Percentiles rank a stretch among this genome's conserved stretches.
Conservation (phyloP, 92 coral and sea anemone species). For the Heteractis magnifica region DNA sequence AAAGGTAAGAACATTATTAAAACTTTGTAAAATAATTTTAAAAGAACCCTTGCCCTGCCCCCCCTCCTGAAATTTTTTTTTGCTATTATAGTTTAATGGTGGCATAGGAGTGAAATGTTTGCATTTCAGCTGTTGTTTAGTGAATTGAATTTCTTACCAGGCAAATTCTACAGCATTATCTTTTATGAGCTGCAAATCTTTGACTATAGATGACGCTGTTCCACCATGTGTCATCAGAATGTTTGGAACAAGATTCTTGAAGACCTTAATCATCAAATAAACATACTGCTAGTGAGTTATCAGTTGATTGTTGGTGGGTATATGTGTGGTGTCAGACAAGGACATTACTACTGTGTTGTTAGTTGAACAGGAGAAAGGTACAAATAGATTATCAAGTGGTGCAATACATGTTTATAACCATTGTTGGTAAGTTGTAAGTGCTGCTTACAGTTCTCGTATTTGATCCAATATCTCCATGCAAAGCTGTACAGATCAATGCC, state of each 20-base stretch:
- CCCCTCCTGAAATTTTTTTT: no score
- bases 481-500: conserved; percentile 52
- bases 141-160: conserved; percentile 50
- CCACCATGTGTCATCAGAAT: conserved; percentile 75
- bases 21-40: background rate
- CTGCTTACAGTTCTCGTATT: conserved; percentile 67
- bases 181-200: conserved; percentile 63
- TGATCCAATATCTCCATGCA: conserved; percentile 76
- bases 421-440: background rate
- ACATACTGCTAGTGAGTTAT: background rate
- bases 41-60: no score
- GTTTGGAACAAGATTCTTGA: conserved; percentile 68
- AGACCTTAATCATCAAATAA: conserved; percentile 43
- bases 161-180: conserved; percentile 79
- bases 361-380: no score
- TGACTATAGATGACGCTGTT: conserved; percentile 53
- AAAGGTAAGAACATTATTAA: background rate
- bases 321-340: no score
- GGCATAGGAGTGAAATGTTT: background rate
- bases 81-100: no score
- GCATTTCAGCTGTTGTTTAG: background rate
- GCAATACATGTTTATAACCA: background rate
- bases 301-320: no score
- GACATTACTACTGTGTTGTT: no score
- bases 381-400: no score